Percentiles rank a stretch among this genome's conserved stretches.
These are phyloP conservation scores for Clistopyga incitator DNA, from an alignment of 2,888 invertebrate species.

Conservation along the genomic window DNA sequence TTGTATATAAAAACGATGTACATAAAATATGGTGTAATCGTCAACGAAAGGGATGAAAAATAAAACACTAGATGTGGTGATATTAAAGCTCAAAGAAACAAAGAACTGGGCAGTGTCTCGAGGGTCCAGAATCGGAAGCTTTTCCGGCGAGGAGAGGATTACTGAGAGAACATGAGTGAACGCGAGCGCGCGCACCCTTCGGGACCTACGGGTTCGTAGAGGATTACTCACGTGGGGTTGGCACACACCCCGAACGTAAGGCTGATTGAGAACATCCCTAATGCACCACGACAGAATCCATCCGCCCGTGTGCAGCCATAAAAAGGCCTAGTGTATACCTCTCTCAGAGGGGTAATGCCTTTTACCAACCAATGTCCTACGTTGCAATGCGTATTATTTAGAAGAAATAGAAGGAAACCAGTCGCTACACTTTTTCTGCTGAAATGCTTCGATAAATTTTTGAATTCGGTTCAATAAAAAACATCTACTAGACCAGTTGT, in stretches of 20 bases:
- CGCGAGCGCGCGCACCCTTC: constrained; percentile 64
- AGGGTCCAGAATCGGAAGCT: constrained; percentile 68
- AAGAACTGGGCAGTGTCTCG: constrained; percentile 70
- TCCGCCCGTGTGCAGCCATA: constrained; percentile 83
- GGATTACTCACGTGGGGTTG: constrained; percentile 82
- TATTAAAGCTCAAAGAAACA: constrained; percentile 80
- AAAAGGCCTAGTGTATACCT: constrained; percentile 73
- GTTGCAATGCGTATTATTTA: constrained; percentile 49
- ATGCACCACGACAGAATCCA: constrained; percentile 86
- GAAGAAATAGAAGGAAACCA: constrained; percentile 61
- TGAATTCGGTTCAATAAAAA: not conserved
- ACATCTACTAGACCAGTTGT: not conserved
- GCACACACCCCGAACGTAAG: constrained; percentile 78
- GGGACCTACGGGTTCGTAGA: constrained; percentile 74
- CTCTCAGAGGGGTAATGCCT: constrained; percentile 76
- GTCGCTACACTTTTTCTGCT: constrained; percentile 80
- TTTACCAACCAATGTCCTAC: constrained; percentile 66
- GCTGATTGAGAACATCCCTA: constrained; percentile 86
- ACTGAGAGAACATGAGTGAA: constrained; percentile 67
- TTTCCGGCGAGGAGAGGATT: constrained; percentile 81
- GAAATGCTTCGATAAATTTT: constrained; percentile 42
- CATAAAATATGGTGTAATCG: not conserved
- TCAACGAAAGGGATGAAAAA: constrained; percentile 8
- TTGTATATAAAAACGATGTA: not conserved
- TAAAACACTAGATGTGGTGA: constrained; percentile 65